Base-by-base conservation (phyloP, 2,888 invertebrate genomes). In the Chalcis sispes region DNA sequence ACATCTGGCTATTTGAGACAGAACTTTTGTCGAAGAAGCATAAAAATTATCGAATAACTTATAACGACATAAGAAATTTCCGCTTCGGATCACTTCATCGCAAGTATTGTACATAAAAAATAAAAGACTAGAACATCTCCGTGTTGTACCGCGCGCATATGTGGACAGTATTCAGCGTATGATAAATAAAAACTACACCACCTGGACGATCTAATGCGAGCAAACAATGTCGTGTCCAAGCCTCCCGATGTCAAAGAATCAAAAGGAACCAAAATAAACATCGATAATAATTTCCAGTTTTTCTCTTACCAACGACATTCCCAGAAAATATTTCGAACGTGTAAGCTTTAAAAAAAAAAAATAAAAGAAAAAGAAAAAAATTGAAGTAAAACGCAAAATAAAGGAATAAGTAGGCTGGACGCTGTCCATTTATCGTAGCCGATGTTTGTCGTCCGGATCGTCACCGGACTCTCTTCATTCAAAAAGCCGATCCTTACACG, bases 211-310 rank as follows among this genome's bases (percentile, higher is more conserved):
- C 58, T 46, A 36, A n/a, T 13, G 5, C 15, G 29, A 58, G 15
- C 46, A 29, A 48, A 54, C 27, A 36, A 48, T 52, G 18, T 71
- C 62, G 15, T 46, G 52, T 71, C 54, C 54, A 29, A 62, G 42
- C 40, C 40, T 20, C 15, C 13, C 29, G 46, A 65, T n/a, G 7
- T 15, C 52, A 48, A 27, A 29, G 54, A 46, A n/a, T 20, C 10
- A 13, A 20, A 46, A 61, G 48, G n/a, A 40, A n/a, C n/a, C n/a
- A 69, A 42, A 70, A 64, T 61, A 75, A 71, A 66, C 42, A 71
- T 59, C 71, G 48, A 75, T 71, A 66, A 75, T 71, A 71, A 75
- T 75, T 75, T 75, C 46, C 61, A 48, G 61, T 61, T 10, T 62
- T 40, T 0, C 10, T 20, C 40, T n/a, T n/a, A 13, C 23, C 15